Evolutionary conservation across 2,888 invertebrate genomes (phyloP), one percentile per base, ranked within the genome.

Genomic region (Asteroscopus sphinx): DNA sequence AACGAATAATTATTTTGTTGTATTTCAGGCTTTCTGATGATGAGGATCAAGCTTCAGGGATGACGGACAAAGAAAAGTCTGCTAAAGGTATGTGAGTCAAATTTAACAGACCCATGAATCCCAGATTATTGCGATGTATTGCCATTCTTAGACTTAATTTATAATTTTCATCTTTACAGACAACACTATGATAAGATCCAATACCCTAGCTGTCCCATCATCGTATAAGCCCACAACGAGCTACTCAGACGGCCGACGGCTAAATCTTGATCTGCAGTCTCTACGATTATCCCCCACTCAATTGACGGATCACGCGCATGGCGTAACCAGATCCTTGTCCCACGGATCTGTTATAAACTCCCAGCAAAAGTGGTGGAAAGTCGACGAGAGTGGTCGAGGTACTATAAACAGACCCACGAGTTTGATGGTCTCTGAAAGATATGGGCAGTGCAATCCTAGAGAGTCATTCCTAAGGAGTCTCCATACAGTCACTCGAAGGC

Each of bases 311-410:
- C 88, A 90, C 2, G 90, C 92, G 0, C 91, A 92, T 47, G 93
- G 94, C 0, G 94, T 94, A 30, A 96, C 96, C 64, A 94, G 96
- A 35, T 96, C 96, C 3, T 82, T 96, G 3, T 96, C 96, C 0
- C 96, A 96, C 75, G 96, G 96, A 2, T 96, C 96, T 1, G 96
- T 96, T 0, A 95, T 95, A 12, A 95, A 91, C 68, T 90, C 91
- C 25, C 94, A 92, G 52, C 88, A 89, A 4, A 89, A 90, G 67
- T 93, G 93, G 88, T 95, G 95, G 90, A 90, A 95, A 21, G 82
- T 94, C 0, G 94, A 95, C n/a, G 93, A 94, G 55, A 88, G 83
- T 15, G 80, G 87, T 11, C 36, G 74, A 44, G 86, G 89, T 3
- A 89, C 91, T 0, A 92, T 94, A n/a, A 95, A 93, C 57, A 87